phyloP scores from a whole-genome alignment of 1,140 invertebrate genomes.

The Lasioglossum albipes region DNA sequence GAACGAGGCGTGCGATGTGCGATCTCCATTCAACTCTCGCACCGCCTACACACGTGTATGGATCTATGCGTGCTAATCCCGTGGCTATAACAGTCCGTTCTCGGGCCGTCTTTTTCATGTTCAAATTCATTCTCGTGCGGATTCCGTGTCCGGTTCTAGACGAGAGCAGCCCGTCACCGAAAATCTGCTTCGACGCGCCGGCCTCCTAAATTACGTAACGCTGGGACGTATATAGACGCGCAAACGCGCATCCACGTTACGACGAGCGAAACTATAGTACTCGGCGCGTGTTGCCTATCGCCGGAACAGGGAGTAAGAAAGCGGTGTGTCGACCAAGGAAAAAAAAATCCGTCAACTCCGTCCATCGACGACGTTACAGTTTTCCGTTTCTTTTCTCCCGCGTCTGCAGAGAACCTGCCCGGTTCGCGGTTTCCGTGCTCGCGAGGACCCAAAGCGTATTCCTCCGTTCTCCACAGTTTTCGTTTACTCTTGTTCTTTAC shows the following conservation, averaged over 20 bases:
- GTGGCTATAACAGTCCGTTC: neutral
- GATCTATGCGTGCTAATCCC: no score
- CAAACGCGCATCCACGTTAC: neutral
- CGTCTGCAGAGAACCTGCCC: no score
- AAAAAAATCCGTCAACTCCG: neutral
- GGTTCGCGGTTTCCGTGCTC: no score
- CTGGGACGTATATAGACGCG: neutral
- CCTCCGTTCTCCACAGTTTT: no score
- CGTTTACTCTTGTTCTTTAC: no score
- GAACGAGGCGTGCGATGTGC: no score
- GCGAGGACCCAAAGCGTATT: no score
- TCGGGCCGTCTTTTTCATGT: neutral
- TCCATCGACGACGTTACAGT: no score
- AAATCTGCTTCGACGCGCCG: neutral
- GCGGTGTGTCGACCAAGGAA: neutral
- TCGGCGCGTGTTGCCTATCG: no score
- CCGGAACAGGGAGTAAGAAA: neutral
- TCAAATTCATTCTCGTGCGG: neutral
- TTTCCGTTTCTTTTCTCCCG: no score
- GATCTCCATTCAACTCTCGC: no score
- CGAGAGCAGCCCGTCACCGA: constrained; percentile 1
- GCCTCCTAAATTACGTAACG: constrained; percentile 13
- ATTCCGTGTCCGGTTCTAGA: neutral
- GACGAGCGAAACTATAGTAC: neutral
- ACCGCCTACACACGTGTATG: no score